A percentile compares a stretch with the other conserved stretches of the same genome.
These are phyloP conservation scores for Leptobrachium ailaonicum DNA, from an alignment of 2,113 vertebrate species.

Conservation along the genomic window DNA sequence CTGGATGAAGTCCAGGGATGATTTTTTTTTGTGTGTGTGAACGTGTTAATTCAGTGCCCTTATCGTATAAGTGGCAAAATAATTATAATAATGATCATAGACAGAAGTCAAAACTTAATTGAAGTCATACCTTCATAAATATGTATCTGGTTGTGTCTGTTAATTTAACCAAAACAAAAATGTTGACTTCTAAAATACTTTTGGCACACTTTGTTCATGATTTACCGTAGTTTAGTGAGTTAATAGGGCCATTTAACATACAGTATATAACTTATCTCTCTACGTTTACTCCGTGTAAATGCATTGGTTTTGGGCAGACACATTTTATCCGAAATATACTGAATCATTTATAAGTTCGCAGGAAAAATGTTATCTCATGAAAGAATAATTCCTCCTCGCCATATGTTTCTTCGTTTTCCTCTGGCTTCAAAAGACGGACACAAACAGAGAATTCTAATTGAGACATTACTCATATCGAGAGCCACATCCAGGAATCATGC, in stretches of 20 bases:
- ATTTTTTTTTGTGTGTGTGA: too few species aligned
- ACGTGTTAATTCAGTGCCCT: too few species aligned
- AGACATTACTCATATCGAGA: constrained; percentile 22
- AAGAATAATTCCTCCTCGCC: constrained; percentile 35
- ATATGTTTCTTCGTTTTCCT: constrained; percentile 36
- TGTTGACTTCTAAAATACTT: too few species aligned
- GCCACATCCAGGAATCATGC: neutral
- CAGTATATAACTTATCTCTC: neutral
- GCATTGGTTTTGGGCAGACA: neutral
- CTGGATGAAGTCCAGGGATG: too few species aligned
- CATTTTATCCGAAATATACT: constrained; percentile 2
- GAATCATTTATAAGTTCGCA: constrained; percentile 37
- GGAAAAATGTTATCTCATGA: constrained; percentile 37
- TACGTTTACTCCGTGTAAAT: neutral
- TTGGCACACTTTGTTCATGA: too few species aligned
- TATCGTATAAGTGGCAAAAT: too few species aligned
- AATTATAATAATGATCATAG: too few species aligned
- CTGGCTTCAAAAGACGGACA: constrained; percentile 22
- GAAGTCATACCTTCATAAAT: too few species aligned
- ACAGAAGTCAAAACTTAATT: too few species aligned
- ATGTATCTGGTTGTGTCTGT: too few species aligned
- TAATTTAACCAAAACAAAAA: too few species aligned
- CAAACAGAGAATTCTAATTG: constrained; percentile 31
- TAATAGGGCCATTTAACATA: neutral
- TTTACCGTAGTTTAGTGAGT: neutral